phyloP scores from a whole-genome alignment of 2,113 vertebrate genomes.

The Holacanthus passer region DNA sequence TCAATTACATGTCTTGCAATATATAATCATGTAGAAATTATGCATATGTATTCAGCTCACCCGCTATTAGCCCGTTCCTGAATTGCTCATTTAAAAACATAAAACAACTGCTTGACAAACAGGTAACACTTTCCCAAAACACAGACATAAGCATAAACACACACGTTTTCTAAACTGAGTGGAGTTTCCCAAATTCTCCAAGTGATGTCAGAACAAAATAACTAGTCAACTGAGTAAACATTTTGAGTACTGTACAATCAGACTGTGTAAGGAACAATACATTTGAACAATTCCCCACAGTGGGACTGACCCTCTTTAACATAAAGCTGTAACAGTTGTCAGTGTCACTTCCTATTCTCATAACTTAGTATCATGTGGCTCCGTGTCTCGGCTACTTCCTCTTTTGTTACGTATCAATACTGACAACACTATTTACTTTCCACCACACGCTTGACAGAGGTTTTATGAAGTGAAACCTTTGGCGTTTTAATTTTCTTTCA shows the following conservation, averaged over 20 bases:
- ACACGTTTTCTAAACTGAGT: conserved; percentile 1
- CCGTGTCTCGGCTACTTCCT: conserved; percentile 62
- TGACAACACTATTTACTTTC: conserved; percentile 52
- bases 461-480: neutral
- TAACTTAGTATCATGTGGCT: conserved; percentile 55
- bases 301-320: conserved; percentile 42
- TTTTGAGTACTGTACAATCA: neutral
- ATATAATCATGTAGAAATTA: conserved; percentile 57
- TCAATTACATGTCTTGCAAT: conserved; percentile 58
- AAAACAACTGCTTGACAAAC: conserved; percentile 21
- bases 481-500: neutral
- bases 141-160: neutral
- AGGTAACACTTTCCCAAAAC: neutral
- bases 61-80: conserved; percentile 10
- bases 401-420: conserved; percentile 59
- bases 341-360: conserved; percentile 73
- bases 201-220: conserved; percentile 29
- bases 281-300: neutral
- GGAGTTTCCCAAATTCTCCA: conserved; percentile 55
- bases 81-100: conserved; percentile 41
- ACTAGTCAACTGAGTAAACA: conserved; percentile 19
- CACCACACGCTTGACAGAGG: neutral
- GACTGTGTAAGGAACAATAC: neutral
- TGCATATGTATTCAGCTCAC: conserved; percentile 53
- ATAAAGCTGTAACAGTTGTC: conserved; percentile 23